Base-by-base conservation (phyloP, 2,113 vertebrate genomes). In the Chlorodrepanis virens region DNA sequence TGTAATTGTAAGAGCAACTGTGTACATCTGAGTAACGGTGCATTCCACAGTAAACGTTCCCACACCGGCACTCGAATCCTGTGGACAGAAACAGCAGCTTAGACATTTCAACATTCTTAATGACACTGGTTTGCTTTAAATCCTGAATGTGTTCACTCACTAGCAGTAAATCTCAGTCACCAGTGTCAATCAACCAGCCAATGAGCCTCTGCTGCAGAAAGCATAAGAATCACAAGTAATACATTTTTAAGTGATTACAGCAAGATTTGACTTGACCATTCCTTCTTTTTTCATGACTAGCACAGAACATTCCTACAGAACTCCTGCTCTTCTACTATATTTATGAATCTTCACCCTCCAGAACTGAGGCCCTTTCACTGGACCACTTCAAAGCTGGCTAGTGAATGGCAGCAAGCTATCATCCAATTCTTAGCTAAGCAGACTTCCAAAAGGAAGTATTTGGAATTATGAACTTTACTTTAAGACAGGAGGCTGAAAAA, bases 21-120 rank as follows among this genome's bases (percentile, higher is more conserved):
- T 99, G 99, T 84, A 98, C 97, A 54, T 99, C 98, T 83, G 99
- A 99, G 89, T 99, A 99, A 89, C 99, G 98, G 91, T 99, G 99
- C 61, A 98, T 97, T 45, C 98, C 98, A 49, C 98, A 99, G 97
- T 98, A 99, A 87, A 99, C 92, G 50, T 99, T 98, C 64, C 99
- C 98, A 95, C 99, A 99, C 74, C 98, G 98, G 96, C 99, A 99
- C 64, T 98, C 98, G 53, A 99, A 99, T 79, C 99, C 99, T 99
- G 98, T 6, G 42, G 94, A 94, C 44, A 90, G 70, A 96, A 94
- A 89, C 4, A 91, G 37, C 39, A 47, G 70, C 25, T 95, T 33
- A 94, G 94, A 40, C 12, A 77, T 33, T 84, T 87, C 88, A 61
- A 23, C 31, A 60, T 60, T 47, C 39, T 22, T 57, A 39, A 81